Evolutionary conservation across 2,797 vertebrate species (phyloP).

Genomic region (Gadopsis bispinosus): DNA sequence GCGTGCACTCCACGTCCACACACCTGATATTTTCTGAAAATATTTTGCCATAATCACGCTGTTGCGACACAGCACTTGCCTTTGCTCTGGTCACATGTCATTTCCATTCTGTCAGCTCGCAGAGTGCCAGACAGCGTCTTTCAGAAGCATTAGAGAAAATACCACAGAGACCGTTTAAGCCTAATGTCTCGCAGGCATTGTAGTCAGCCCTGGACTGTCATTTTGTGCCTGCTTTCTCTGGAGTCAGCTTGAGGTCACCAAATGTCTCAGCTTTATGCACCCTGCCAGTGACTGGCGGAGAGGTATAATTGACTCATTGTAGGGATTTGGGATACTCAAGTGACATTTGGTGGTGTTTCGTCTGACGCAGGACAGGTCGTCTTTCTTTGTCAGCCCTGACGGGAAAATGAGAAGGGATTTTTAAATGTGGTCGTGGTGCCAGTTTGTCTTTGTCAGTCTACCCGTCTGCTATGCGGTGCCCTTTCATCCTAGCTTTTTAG

Average conservation of each 20-base stretch:
- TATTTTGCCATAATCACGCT: constrained; percentile 8
- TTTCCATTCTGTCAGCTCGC: constrained; percentile 22
- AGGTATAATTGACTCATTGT: constrained; percentile 78
- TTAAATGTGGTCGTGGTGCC: constrained; percentile 51
- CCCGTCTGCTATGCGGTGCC: constrained; percentile 18
- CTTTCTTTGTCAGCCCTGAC: constrained; percentile 47
- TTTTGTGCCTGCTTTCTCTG: constrained; percentile 61
- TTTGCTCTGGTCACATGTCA: constrained; percentile 26
- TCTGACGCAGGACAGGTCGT: constrained; percentile 53
- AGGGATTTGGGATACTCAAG: constrained; percentile 58
- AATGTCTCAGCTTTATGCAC: constrained; percentile 58
- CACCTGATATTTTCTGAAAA: constrained; percentile 53
- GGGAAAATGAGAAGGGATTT: constrained; percentile 49
- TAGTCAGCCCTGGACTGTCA: constrained; percentile 51
- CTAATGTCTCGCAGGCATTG: constrained; percentile 71
- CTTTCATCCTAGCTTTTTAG: constrained; percentile 42
- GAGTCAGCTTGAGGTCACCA: constrained; percentile 66
- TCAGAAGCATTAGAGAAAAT: constrained; percentile 59
- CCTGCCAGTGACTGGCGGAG: constrained; percentile 63
- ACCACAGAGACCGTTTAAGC: constrained; percentile 53
- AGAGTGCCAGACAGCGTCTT: constrained; percentile 27
- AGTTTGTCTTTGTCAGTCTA: constrained; percentile 52
- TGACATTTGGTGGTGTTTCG: constrained; percentile 61
- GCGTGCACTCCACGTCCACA: constrained; percentile 8
- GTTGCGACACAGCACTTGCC: constrained; percentile 12